These are phyloP conservation scores for Carcina quercana DNA, from an alignment of 2,888 invertebrate genomes.

Conservation along the genomic window DNA sequence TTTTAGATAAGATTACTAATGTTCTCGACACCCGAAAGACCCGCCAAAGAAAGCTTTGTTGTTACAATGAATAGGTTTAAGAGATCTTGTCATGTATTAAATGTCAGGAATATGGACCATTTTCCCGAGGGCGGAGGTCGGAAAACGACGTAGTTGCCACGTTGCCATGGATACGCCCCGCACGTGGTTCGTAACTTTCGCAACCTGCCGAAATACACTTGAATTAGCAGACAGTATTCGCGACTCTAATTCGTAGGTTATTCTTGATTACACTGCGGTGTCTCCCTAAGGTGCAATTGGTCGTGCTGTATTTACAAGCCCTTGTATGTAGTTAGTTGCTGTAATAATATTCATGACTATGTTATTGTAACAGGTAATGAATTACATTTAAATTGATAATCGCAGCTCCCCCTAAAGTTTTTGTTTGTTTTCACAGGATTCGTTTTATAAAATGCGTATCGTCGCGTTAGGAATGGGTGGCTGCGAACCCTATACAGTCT, in stretches of 20 bases:
- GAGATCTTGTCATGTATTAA: constrained; percentile 26
- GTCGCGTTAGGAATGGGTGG: constrained; percentile 29
- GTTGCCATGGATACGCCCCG: constrained; percentile 66
- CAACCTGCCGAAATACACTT: constrained; percentile 42
- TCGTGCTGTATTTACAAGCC: constrained; percentile 28
- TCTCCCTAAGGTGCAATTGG: constrained; percentile 37
- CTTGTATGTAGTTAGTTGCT: constrained; percentile 17
- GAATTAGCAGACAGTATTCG: constrained; percentile 43
- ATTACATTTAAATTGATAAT: constrained; percentile 39
- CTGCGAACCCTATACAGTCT: constrained; percentile 42
- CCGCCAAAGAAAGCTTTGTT: no score
- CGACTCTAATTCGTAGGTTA: constrained; percentile 38
- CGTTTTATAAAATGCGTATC: constrained; percentile 30
- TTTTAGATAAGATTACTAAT: no score
- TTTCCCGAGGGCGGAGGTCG: constrained; percentile 33
- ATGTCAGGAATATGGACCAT: constrained; percentile 25
- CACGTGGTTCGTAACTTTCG: constrained; percentile 42
- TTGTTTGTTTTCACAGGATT: constrained; percentile 34
- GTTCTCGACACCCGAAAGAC: no score
- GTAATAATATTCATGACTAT: constrained; percentile 15
- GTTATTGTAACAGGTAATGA: constrained; percentile 16
- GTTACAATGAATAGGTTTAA: constrained; percentile 22
- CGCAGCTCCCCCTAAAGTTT: constrained; percentile 25
- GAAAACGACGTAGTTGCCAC: constrained; percentile 61
- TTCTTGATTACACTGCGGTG: constrained; percentile 36